Conservation (phyloP, 2,888 invertebrate species). For the Acanthosepion pharaonis region DNA sequence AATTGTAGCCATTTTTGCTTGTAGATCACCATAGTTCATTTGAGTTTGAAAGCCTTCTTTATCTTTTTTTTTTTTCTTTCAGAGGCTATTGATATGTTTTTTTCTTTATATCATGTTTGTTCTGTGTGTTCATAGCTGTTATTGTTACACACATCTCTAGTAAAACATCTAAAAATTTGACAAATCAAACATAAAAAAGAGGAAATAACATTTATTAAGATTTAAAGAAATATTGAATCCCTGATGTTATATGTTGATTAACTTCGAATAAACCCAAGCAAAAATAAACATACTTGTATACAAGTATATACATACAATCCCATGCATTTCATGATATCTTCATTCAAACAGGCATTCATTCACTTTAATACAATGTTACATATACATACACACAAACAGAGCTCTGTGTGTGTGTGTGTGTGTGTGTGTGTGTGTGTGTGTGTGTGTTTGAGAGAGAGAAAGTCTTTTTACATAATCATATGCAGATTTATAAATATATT, state of each 20-base stretch:
- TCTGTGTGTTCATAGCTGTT: background rate
- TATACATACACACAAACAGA: background rate
- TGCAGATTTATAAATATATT: background rate
- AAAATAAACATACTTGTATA: conserved; percentile 24
- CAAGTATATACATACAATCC: background rate
- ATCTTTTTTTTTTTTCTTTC: background rate
- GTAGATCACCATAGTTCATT: background rate
- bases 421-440: no score
- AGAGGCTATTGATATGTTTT: background rate
- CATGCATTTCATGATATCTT: background rate
- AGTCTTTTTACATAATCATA: background rate
- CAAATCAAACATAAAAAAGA: background rate
- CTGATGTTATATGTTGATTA: background rate
- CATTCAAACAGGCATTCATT: background rate
- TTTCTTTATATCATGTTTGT: background rate
- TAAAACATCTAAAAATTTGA: background rate
- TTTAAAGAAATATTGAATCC: conserved; percentile 33
- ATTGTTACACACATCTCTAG: background rate
- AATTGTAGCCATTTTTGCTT: background rate
- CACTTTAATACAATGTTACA: background rate
- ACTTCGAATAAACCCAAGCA: background rate
- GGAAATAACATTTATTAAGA: background rate
- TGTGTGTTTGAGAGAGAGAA: no score
- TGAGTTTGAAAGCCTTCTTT: background rate
- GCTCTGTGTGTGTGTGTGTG: no score